Base-by-base conservation (phyloP, 2,113 vertebrate genomes). In the Strigops habroptila region DNA sequence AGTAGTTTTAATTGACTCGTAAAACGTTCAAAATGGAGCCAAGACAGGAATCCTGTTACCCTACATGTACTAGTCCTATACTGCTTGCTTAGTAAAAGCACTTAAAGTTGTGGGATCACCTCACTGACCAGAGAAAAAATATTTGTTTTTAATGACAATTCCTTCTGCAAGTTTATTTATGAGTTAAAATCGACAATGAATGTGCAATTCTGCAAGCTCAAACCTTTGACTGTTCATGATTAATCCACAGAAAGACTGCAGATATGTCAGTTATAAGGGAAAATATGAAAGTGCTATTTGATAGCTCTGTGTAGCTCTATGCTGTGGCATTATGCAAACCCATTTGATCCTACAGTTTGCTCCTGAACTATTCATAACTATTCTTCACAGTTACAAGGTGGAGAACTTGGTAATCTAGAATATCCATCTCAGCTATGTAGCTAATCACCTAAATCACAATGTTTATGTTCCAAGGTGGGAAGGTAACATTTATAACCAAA, bases 1-100 rank as follows among this genome's bases (percentile, higher is more conserved):
- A 94, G 84, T 95, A 31, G 60, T 92, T 96, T 96, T 96, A 94
- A 90, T 80, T 91, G 93, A 63, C 87, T 94, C 92, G 80, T 96
- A 96, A 96, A 96, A 91, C 80, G 81, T 88, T 67, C 55, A 91
- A 81, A 85, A 81, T 27, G 1, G 2, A 83, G 71, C 67, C 67
- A 77, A 86, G 69, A 62, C 48, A 90, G 87, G 70, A 87, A 86
- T 93, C n/a, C 31, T 79, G 67, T 92, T 93, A 88, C 73, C 28
- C 67, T 92, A 70, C 91, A 88, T 51, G 33, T 86, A 86, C 60
- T 86, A 57, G 49, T 63, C 57, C 71, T 93, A 31, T 51, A 31
- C 6, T 64, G 70, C 37, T 78, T 57, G 55, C 83, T 89, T 87
- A 77, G 59, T 77, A 92, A 89, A 89, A 94, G 49, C 39, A 49